phyloP scores from a whole-genome alignment of 1,140 invertebrate species.

The Panagrolaimus sp. region DNA sequence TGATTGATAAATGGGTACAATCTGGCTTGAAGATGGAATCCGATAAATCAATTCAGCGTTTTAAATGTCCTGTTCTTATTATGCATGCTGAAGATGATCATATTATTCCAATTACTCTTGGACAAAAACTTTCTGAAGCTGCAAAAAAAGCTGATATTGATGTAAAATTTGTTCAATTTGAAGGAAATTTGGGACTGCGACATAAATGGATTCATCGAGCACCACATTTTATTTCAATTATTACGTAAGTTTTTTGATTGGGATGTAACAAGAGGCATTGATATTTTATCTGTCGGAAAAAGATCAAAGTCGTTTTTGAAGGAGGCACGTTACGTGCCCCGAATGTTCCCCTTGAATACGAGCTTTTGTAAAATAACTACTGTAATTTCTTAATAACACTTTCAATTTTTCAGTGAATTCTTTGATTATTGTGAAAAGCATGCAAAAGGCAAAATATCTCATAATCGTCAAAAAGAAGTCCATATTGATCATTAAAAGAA shows the following conservation, averaged over 20 bases:
- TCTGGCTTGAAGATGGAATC: constrained; percentile 69
- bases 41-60: constrained; percentile 63
- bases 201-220: constrained; percentile 53
- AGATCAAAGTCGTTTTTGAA: too few relatives aligned
- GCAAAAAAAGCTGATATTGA: constrained; percentile 33
- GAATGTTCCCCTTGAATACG: too few relatives aligned
- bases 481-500: not conserved
- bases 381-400: not conserved
- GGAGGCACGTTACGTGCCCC: too few relatives aligned
- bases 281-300: not conserved
- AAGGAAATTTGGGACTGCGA: constrained; percentile 32
- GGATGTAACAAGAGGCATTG: not conserved
- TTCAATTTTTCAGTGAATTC: constrained; percentile 1
- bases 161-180: constrained; percentile 47
- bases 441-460: not conserved
- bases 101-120: constrained; percentile 69
- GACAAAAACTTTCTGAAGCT: constrained; percentile 29
- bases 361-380: too few relatives aligned
- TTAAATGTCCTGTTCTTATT: constrained; percentile 69
- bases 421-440: not conserved
- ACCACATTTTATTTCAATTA: constrained; percentile 37
- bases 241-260: constrained; percentile 27
- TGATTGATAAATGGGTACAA: constrained; percentile 67
- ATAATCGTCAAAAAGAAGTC: constrained; percentile 11
- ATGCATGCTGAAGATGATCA: constrained; percentile 81